Percentiles rank a stretch among this genome's conserved stretches.
Conservation (phyloP, 2,888 invertebrate genomes). For the Scaptomyza polygonia region DNA sequence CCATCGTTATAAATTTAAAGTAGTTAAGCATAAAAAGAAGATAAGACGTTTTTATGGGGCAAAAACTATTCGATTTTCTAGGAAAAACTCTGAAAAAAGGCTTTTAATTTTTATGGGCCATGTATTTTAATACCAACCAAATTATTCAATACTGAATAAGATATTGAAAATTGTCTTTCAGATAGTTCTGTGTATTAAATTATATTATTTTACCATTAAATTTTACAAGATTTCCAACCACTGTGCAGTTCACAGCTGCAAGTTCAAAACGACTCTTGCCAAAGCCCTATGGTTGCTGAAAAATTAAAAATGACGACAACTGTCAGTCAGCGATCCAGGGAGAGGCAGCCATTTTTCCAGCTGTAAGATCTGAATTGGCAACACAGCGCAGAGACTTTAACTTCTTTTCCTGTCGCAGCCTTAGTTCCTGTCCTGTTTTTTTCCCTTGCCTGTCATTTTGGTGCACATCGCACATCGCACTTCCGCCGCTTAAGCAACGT, state of each 20-base stretch:
- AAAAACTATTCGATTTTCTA: not conserved
- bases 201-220: not conserved
- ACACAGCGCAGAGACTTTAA: slow-evolving; percentile 16
- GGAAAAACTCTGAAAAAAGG: no score
- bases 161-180: no score
- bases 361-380: slow-evolving; percentile 52
- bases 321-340: slow-evolving; percentile 56
- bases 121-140: no score
- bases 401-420: slow-evolving; percentile 26
- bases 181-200: no score
- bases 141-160: no score
- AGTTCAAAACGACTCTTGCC: slow-evolving; percentile 1
- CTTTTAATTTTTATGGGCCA: no score
- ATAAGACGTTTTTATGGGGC: not conserved
- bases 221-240: slow-evolving; percentile 10
- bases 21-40: not conserved
- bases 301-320: slow-evolving; percentile 57
- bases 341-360: slow-evolving; percentile 63
- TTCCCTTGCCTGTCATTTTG: slow-evolving; percentile 56
- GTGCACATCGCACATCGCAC: slow-evolving; percentile 58
- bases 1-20: not conserved
- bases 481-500: slow-evolving; percentile 60
- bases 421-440: slow-evolving; percentile 24
- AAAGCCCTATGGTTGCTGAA: slow-evolving; percentile 15
- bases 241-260: slow-evolving; percentile 37